Conservation (phyloP, 1,140 invertebrate species). For the Pygmarrhopalites habei region DNA sequence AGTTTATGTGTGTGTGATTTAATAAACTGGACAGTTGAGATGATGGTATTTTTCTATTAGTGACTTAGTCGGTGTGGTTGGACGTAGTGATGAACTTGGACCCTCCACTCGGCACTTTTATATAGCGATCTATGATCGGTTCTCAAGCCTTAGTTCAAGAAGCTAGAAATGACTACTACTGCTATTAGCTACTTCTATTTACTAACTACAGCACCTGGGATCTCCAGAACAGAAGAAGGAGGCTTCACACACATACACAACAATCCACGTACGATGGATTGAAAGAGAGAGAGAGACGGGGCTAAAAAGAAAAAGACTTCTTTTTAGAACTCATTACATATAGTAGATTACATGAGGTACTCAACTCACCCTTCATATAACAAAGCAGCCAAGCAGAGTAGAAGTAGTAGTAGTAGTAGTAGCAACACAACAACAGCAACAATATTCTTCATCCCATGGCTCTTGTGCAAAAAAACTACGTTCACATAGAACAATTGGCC, state of each 20-base stretch:
- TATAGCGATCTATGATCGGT: constrained; percentile 7
- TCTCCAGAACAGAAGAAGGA: constrained; percentile 6
- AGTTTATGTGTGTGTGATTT: too few species aligned
- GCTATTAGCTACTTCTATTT: too few species aligned
- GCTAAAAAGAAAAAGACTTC: constrained; percentile 1
- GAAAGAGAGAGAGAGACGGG: neutral
- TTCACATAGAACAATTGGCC: neutral
- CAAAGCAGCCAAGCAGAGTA: neutral
- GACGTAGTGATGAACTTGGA: constrained; percentile 24
- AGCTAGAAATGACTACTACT: neutral
- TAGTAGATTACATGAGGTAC: neutral
- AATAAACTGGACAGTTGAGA: too few species aligned
- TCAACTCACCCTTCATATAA: neutral
- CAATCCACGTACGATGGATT: neutral
- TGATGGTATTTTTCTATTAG: too few species aligned
- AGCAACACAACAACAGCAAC: too few species aligned
- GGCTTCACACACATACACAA: neutral
- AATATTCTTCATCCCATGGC: too few species aligned
- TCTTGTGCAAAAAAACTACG: neutral
- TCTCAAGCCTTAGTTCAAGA: too few species aligned
- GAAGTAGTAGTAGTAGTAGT: too few species aligned
- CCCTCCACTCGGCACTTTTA: constrained; percentile 19
- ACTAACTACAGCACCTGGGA: constrained; percentile 9
- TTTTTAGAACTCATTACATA: constrained; percentile 6
- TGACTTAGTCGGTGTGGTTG: too few species aligned